Evolutionary conservation across 2,113 vertebrate species (phyloP).

Genomic region (Ammodramus savannarum): DNA sequence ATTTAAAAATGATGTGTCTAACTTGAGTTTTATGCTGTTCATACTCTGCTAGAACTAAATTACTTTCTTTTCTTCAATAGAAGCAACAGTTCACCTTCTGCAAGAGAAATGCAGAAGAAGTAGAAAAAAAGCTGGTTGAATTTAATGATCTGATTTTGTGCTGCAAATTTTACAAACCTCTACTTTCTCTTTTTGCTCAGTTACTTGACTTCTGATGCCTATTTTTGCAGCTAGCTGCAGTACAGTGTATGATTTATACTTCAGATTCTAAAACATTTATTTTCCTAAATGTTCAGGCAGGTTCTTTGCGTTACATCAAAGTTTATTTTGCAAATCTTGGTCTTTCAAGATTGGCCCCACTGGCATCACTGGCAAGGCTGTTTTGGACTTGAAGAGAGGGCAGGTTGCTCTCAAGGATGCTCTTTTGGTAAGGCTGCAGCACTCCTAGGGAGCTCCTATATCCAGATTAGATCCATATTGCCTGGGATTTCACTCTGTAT

Average conservation of each 20-base stretch:
- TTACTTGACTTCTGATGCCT: neutral
- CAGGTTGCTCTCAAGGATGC: neutral
- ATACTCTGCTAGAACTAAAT: neutral
- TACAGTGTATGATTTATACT: neutral
- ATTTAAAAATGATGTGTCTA: constrained; percentile 7
- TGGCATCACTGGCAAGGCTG: neutral
- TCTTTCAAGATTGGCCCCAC: neutral
- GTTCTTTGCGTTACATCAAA: neutral
- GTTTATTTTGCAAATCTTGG: neutral
- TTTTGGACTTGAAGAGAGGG: neutral
- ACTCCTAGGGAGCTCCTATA: neutral
- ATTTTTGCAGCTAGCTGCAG: neutral
- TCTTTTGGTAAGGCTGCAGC: neutral
- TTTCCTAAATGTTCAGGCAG: neutral
- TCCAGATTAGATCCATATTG: neutral
- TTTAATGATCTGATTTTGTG: neutral
- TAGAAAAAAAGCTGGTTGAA: neutral
- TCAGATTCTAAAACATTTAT: neutral
- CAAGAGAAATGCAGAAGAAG: constrained; percentile 5
- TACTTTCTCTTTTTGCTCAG: neutral
- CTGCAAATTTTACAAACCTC: neutral
- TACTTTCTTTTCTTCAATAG: neutral
- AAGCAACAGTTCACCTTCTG: neutral
- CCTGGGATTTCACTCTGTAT: neutral
- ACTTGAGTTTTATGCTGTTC: constrained; percentile 33